phyloP scores from a whole-genome alignment of 1,140 invertebrate genomes.

The Ceratosolen solmsi region DNA sequence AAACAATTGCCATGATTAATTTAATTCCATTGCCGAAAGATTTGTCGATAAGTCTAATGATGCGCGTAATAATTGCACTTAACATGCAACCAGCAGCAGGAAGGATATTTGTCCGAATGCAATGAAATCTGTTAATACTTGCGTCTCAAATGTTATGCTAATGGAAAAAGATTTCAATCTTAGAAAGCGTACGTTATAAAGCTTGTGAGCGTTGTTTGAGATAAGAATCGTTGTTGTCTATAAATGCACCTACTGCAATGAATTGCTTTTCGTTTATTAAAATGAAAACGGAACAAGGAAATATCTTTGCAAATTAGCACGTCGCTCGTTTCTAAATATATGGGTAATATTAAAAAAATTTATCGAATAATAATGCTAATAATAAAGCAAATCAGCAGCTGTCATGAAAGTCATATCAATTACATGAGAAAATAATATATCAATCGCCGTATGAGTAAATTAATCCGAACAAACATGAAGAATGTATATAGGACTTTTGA shows the following conservation, averaged over 20 bases:
- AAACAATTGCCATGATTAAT: background rate
- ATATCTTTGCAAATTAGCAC: no score
- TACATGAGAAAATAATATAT: no score
- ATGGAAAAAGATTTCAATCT: constrained; percentile 16
- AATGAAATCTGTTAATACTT: background rate
- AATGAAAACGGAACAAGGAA: background rate
- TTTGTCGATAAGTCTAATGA: background rate
- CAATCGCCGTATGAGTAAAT: no score
- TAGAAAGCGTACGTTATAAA: background rate
- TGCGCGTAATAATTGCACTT: background rate
- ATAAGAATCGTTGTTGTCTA: background rate
- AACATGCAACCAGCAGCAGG: background rate
- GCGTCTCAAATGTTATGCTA: background rate
- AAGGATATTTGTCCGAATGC: background rate
- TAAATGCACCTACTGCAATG: background rate
- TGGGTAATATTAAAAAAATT: no score
- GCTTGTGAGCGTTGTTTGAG: background rate
- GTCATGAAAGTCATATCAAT: no score
- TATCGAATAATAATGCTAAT: no score
- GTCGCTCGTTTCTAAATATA: no score
- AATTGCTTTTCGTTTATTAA: background rate
- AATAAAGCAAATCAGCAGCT: no score
- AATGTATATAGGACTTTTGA: no score
- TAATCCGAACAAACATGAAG: no score
- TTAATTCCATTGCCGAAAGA: background rate